A percentile compares a stretch with the other conserved stretches of the same genome.
Evolutionary conservation across 2,113 vertebrate species (phyloP).

Genomic region (Rousettus leschenaultii): DNA sequence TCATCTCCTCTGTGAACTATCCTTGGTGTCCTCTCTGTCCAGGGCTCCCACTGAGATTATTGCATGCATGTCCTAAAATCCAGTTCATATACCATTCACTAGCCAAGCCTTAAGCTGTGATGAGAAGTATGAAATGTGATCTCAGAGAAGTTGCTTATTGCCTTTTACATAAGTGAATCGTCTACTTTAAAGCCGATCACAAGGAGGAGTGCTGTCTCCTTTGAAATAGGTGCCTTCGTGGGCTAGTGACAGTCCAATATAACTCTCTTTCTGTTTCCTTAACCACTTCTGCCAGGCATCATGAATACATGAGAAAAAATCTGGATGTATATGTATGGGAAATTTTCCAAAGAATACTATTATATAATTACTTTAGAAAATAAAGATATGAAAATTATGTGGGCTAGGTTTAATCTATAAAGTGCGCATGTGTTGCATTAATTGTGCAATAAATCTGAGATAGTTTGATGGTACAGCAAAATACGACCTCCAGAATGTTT

Average conservation of each 20-base stretch:
- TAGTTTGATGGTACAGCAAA: background rate
- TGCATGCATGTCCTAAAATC: background rate
- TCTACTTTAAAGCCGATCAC: background rate
- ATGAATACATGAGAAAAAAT: background rate
- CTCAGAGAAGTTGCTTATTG: background rate
- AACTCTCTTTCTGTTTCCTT: background rate
- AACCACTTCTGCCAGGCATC: too few relatives aligned
- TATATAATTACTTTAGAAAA: background rate
- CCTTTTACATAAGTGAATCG: background rate
- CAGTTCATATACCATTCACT: background rate
- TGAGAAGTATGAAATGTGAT: too few relatives aligned
- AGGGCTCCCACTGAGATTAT: background rate
- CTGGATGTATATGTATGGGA: background rate
- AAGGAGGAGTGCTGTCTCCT: background rate
- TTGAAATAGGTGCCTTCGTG: background rate
- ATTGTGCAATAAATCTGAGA: background rate
- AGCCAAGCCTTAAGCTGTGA: background rate
- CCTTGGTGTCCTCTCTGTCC: background rate
- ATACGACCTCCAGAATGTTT: background rate
- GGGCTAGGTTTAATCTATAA: background rate
- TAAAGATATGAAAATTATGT: background rate
- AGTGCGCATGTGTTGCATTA: background rate
- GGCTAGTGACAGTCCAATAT: accelerated
- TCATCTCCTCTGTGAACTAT: background rate
- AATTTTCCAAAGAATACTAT: background rate